Evolutionary conservation across 1,140 invertebrate genomes (phyloP).

Genomic region (Parapsyche elsis): DNA sequence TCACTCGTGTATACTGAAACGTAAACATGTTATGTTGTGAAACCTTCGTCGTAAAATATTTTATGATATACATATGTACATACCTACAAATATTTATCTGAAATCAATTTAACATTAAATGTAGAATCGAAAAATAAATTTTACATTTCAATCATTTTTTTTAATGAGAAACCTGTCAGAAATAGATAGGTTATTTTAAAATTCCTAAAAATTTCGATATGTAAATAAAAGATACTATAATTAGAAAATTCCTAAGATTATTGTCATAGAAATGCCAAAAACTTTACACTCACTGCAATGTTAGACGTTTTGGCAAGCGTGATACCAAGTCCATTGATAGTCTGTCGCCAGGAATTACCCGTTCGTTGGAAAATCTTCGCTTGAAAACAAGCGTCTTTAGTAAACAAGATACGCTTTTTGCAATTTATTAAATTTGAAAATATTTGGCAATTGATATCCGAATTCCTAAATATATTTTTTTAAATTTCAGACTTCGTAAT

Average conservation of each 20-base stretch:
- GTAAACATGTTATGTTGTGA: too few relatives aligned
- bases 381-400: background rate
- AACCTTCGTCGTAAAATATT: too few relatives aligned
- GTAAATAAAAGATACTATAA: constrained; percentile 15
- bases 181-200: too few relatives aligned
- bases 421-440: background rate
- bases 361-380: background rate
- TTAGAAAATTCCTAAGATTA: constrained; percentile 7
- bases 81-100: too few relatives aligned
- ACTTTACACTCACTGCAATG: background rate
- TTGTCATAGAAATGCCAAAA: background rate
- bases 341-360: background rate
- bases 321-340: constrained; percentile 17
- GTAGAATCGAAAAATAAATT: too few relatives aligned
- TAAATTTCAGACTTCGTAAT: too few relatives aligned
- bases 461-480: too few relatives aligned
- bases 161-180: too few relatives aligned
- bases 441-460: background rate
- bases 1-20: background rate
- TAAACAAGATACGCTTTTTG: background rate
- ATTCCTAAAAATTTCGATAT: background rate
- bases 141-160: too few relatives aligned
- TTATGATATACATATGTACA: too few relatives aligned
- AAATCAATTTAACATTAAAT: too few relatives aligned
- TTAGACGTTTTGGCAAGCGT: constrained; percentile 16